Evolutionary conservation across 2,888 invertebrate genomes (phyloP).

Genomic region (Heliconius ethilla): DNA sequence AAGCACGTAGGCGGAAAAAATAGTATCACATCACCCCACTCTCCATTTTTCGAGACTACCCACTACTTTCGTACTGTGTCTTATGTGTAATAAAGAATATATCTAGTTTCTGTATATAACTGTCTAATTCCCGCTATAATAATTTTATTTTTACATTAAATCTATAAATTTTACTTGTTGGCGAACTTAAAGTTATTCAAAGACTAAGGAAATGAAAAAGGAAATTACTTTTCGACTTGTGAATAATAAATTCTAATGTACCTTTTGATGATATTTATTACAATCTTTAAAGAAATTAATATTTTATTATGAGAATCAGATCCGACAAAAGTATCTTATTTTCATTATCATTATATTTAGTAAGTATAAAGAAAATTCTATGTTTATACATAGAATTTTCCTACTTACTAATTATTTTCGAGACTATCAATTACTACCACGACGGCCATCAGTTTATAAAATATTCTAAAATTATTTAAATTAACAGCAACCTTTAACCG

Average conservation of each 20-base stretch:
- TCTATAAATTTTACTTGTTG: neutral
- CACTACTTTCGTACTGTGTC: too few relatives aligned
- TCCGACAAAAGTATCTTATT: neutral
- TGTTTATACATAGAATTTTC: too few relatives aligned
- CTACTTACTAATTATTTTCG: too few relatives aligned
- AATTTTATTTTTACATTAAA: neutral
- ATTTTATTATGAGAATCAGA: neutral
- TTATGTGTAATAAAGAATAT: too few relatives aligned
- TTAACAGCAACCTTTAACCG: too few relatives aligned
- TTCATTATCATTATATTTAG: neutral
- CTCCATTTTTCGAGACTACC: too few relatives aligned
- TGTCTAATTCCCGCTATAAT: too few relatives aligned
- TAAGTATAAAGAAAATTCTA: too few relatives aligned
- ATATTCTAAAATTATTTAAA: too few relatives aligned
- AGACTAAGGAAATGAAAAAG: conserved; percentile 20
- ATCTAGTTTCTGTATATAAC: too few relatives aligned
- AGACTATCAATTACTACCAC: neutral
- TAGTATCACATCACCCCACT: too few relatives aligned
- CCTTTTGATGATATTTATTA: conserved; percentile 3
- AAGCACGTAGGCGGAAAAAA: too few relatives aligned
- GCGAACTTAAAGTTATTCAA: neutral
- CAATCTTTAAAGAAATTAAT: neutral
- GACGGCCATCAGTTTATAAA: neutral
- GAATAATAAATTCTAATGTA: conserved; percentile 13
- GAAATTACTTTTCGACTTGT: conserved; percentile 20